Conservation (phyloP, 2,888 invertebrate genomes). For the Drosophila parthenogenetica region DNA sequence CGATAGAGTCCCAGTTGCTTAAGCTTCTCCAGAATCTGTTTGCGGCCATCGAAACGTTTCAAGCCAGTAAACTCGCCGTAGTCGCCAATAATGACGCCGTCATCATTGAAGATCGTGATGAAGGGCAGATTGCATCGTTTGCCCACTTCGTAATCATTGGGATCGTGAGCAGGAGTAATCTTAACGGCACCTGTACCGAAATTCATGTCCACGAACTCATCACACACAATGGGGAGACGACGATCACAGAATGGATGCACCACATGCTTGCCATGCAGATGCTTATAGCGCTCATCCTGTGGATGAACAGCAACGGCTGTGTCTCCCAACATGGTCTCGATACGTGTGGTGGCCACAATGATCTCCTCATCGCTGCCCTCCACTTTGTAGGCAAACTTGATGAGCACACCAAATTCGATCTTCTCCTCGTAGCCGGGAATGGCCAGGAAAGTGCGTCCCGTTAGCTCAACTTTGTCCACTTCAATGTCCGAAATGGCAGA, state of each 20-base stretch:
- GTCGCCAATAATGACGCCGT: slow-evolving; percentile 92
- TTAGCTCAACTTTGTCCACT: slow-evolving; percentile 96
- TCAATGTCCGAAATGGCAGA: slow-evolving; percentile 99
- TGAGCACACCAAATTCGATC: slow-evolving; percentile 95
- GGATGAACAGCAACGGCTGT: slow-evolving; percentile 99
- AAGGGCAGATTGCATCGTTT: slow-evolving; percentile 94
- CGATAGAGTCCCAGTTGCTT: slow-evolving; percentile 90
- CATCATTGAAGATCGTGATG: slow-evolving; percentile 95
- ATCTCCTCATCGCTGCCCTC: slow-evolving; percentile 89
- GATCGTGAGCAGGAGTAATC: slow-evolving; percentile 99
- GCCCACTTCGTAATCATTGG: slow-evolving; percentile 98
- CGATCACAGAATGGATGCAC: slow-evolving; percentile 95
- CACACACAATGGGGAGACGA: slow-evolving; percentile 94
- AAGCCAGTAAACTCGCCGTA: slow-evolving; percentile 93
- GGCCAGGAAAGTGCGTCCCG: slow-evolving; percentile 92
- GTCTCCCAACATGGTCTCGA: slow-evolving; percentile 99
- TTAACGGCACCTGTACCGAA: slow-evolving; percentile 99
- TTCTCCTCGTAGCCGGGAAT: slow-evolving; percentile 91
- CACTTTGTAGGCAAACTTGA: slow-evolving; percentile 96
- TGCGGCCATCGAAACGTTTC: slow-evolving; percentile 96
- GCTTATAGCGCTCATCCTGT: slow-evolving; percentile 92
- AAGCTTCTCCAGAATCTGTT: slow-evolving; percentile 91
- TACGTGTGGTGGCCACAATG: slow-evolving; percentile 97
- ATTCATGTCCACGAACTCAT: slow-evolving; percentile 96
- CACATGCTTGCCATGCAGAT: slow-evolving; percentile 92